Evolutionary conservation across 2,113 vertebrate genomes (phyloP), one percentile per base, ranked within the genome.

Genomic region (Micronisus gabar): DNA sequence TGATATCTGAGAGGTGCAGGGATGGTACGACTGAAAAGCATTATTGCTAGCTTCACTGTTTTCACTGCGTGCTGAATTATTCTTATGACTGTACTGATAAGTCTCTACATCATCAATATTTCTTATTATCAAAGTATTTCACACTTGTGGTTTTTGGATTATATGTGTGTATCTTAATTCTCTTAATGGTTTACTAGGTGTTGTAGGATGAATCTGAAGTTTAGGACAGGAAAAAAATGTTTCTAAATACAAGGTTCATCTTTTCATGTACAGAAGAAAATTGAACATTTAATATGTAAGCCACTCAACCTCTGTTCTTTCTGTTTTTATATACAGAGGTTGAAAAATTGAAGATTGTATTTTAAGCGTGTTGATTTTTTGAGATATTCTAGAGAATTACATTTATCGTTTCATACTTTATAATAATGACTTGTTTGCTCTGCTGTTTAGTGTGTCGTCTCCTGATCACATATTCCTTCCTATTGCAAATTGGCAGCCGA

Each of bases 401-500:
- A 20, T 40, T 29, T 34, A 32, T 61, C 1, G 3, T 89, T 87
- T 73, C 40, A 13, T 18, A 4, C 25, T 70, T 67, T 10, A 26
- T 80, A 55, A 52, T 41, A 43, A 36, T 3, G 8, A 8, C 38
- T 61, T 58, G 38, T 93, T 97, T 96, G 76, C 92, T 97, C 92
- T 36, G 18, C 75, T 93, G 48, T 97, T 84, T 97, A 99, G 99
- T 26, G 98, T 99, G 7, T 99, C 99, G 0, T 99, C 98, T 58
- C 99, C 99, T 45, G 98, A 98, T 93, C 99, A 99, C 93, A 98
- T 99, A 68, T 99, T 99, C 94, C 98, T 99, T 62, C 99, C 99
- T 19, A 99, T 99, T 76, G 98, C 99, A 70, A 99, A 99, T 56
- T 99, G 99, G 99, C 98, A 99, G 82, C 96, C 98, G 0, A 99